Evolutionary conservation across 2,888 invertebrate genomes (phyloP).

Genomic region (Plagodis dolabraria): DNA sequence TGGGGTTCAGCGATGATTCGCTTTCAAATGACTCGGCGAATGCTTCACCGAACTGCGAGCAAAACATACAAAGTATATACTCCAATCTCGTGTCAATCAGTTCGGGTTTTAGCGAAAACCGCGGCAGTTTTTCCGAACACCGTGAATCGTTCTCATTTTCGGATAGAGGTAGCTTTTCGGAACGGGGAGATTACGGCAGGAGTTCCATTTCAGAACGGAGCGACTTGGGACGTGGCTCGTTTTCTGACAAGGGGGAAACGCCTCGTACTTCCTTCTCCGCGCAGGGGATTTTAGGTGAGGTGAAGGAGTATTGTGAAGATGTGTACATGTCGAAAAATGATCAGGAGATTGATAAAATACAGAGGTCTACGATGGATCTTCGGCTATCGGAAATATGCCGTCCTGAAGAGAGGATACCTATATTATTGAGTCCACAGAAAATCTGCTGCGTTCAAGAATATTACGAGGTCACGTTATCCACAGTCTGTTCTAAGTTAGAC

Average conservation of each 20-base stretch:
- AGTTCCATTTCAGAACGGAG: slow-evolving; percentile 83
- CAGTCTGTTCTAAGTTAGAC: slow-evolving; percentile 91
- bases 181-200: slow-evolving; percentile 73
- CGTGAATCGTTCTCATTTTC: slow-evolving; percentile 79
- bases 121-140: slow-evolving; percentile 79
- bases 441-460: slow-evolving; percentile 73
- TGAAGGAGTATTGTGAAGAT: slow-evolving; percentile 74
- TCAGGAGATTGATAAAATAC: slow-evolving; percentile 72
- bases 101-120: slow-evolving; percentile 85
- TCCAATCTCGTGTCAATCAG: slow-evolving; percentile 84
- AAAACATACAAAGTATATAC: slow-evolving; percentile 77
- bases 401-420: slow-evolving; percentile 69
- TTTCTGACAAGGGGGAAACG: slow-evolving; percentile 77
- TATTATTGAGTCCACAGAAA: slow-evolving; percentile 71
- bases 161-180: slow-evolving; percentile 77
- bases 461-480: slow-evolving; percentile 91
- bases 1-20: slow-evolving; percentile 90
- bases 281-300: slow-evolving; percentile 74
- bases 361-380: slow-evolving; percentile 76
- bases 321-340: slow-evolving; percentile 70
- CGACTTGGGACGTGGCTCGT: slow-evolving; percentile 77
- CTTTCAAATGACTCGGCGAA: slow-evolving; percentile 87
- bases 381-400: slow-evolving; percentile 70
- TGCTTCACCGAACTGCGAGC: slow-evolving; percentile 83
- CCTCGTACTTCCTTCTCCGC: slow-evolving; percentile 77